Evolutionary conservation across 64 coral and sea anemone genomes (phyloP), one percentile per base, ranked within the genome.

Genomic region (Anthopleura sola): DNA sequence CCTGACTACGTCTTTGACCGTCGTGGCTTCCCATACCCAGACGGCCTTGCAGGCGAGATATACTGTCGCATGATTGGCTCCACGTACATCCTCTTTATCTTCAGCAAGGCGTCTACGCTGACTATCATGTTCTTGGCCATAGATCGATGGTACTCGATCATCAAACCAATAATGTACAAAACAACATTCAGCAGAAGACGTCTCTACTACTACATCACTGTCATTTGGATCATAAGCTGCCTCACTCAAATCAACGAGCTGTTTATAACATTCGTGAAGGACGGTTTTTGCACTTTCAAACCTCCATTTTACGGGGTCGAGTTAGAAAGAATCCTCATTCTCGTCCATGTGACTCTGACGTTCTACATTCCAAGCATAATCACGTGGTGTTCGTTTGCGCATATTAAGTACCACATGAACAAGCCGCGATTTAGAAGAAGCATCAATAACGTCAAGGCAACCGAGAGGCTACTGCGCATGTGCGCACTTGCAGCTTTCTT

Each of bases 361-460:
- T 89, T 89, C 80, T 83, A 89, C 78, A 89, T 89, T 64, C 87
- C 87, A 53, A 89, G 87, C 60, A 89, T 89, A 14, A 81, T 89
- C 60, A 89, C 87, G 56, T 89, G 87, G 60, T 53, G 48, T 24
- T 83, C 82, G 0, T 83, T 90, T 56, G 88, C 80, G 51, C 81
- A 90, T 54, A 90, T 90, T 39, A 68, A 54, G 48, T 55, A 36
- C 24, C 81, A 76, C 48, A 83, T 90, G 88, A 57, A 62, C n/a
- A 75, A 84, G 16, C 49, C 80, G 0, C 75, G 39, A 39, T 75
- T 90, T 17, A 53, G 68, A n/a, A 80, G 81, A 33, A 75, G 79
- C 46, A 31, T 84, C 19, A 75, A 84, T 44, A 84, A 90, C 66
- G 34, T 60, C 46, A 88, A 88, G 64, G 75, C 86, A 19, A 88